Evolutionary conservation across 2,888 invertebrate species (phyloP).

Genomic region (Podabrus alpinus): DNA sequence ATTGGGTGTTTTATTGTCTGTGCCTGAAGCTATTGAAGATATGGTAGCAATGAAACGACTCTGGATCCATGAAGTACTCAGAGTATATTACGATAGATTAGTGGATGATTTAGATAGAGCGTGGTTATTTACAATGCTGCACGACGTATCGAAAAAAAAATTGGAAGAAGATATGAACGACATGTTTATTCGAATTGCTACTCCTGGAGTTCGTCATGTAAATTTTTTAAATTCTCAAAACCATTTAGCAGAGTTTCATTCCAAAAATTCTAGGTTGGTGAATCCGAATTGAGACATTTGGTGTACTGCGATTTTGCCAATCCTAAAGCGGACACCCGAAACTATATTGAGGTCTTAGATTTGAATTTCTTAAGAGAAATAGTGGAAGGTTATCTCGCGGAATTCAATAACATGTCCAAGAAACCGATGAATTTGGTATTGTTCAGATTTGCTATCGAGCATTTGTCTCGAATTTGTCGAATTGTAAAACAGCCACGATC

Average conservation of each 20-base stretch:
- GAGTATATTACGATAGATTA: slow-evolving; percentile 92
- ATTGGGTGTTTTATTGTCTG: slow-evolving; percentile 87
- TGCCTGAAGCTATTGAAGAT: slow-evolving; percentile 89
- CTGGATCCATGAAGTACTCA: slow-evolving; percentile 92
- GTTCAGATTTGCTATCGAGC: slow-evolving; percentile 92
- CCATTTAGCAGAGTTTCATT: background rate
- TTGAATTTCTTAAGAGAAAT: slow-evolving; percentile 78
- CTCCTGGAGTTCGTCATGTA: slow-evolving; percentile 37
- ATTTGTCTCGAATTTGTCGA: slow-evolving; percentile 87
- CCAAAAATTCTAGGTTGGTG: slow-evolving; percentile 64
- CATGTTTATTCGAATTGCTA: slow-evolving; percentile 71
- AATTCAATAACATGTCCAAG: slow-evolving; percentile 94
- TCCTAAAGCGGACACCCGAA: slow-evolving; percentile 85
- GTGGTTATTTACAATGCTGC: slow-evolving; percentile 78
- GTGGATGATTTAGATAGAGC: slow-evolving; percentile 80
- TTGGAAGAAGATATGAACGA: slow-evolving; percentile 71
- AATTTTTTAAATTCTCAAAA: background rate
- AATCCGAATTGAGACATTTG: slow-evolving; percentile 80
- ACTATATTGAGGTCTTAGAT: slow-evolving; percentile 87
- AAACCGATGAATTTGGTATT: slow-evolving; percentile 95
- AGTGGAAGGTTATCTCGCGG: slow-evolving; percentile 85
- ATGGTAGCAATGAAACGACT: slow-evolving; percentile 83
- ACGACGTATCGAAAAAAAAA: slow-evolving; percentile 61
- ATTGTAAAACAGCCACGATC: slow-evolving; percentile 90
- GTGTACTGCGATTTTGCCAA: slow-evolving; percentile 96